Evolutionary conservation across 2,888 invertebrate species (phyloP).

Genomic region (Drosophila longiperda): DNA sequence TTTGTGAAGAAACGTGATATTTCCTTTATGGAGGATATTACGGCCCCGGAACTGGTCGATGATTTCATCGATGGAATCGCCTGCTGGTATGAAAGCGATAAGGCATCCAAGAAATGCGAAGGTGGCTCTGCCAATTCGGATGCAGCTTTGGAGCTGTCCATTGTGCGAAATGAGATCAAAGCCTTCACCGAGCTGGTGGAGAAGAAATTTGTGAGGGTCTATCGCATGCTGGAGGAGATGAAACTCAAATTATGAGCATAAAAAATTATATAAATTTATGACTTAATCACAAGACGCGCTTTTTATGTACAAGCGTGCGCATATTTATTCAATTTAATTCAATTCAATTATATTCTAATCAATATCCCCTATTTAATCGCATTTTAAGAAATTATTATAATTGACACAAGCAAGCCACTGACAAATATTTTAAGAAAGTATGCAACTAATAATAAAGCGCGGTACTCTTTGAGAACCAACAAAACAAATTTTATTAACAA

Average conservation of each 20-base stretch:
- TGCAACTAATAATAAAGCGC: constrained; percentile 52
- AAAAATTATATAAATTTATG: constrained; percentile 4
- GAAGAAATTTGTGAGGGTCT: constrained; percentile 82
- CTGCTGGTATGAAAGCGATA: constrained; percentile 83
- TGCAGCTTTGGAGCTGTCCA: constrained; percentile 81
- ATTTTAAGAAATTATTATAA: constrained; percentile 40
- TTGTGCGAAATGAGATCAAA: constrained; percentile 83
- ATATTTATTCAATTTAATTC: constrained; percentile 30
- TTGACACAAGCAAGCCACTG: constrained; percentile 67
- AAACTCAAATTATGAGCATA: constrained; percentile 73
- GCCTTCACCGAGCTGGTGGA: constrained; percentile 81
- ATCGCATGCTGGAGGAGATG: constrained; percentile 82
- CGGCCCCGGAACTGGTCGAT: constrained; percentile 83
- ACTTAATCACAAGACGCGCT: constrained; percentile 34
- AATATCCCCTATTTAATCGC: constrained; percentile 45
- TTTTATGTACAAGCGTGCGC: constrained; percentile 18
- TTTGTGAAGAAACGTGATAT: constrained; percentile 82
- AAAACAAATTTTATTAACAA: background rate
- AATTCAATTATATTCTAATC: constrained; percentile 26
- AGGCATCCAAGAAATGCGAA: constrained; percentile 76
- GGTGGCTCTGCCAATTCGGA: constrained; percentile 60
- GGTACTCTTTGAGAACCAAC: constrained; percentile 50
- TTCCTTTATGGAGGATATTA: constrained; percentile 81
- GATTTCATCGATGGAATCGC: constrained; percentile 83
- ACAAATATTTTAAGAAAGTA: constrained; percentile 54